Base-by-base conservation (phyloP, 1,140 invertebrate species). In the Solenopsis fugax region DNA sequence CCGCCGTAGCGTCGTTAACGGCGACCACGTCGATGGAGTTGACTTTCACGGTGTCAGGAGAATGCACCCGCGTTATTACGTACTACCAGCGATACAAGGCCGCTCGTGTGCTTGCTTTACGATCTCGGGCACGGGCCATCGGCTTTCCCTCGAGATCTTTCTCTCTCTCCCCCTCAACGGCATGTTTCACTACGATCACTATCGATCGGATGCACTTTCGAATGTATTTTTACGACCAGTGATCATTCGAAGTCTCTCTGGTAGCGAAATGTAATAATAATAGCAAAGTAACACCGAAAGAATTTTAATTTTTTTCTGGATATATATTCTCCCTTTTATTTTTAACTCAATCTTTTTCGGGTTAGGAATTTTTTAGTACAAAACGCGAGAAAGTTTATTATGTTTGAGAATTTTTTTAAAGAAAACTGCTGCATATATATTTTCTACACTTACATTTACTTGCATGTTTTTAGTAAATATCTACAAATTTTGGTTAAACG, bases 1-100 rank as follows among this genome's bases (percentile, higher is more conserved):
- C 48, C 82, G 1, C 72, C 48, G 21, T n/a, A 41, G 54, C 24
- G 21, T 82, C 69, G 80, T 82, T 82, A 82, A 82, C 41, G 24
- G 12, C 37, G 18, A 24, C 37, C 52, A 48, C 24, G 41, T 54
- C 45, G 29, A 56, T 41, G 29, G 24, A 45, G 41, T 84, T 75
- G 80, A 84, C 80, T 82, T 82, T 54, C 64, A 56, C 64, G 67
- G 37, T 13, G 80, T 21, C 34, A 67, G 16, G 1, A 3, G 41
- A 60, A 73, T 54, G 45, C 9, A 34, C 41, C 50, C 54, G 41
- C 54, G 54, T 84, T 84, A 75, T 73, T 75, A 75, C 65, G 64
- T 81, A 65, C 64, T 62, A 58, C n/a, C 65, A 24, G 21, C 29
- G 41, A 48, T 58, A 34, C 71, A 82, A 82, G 45, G 24, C 24